phyloP scores from a whole-genome alignment of 2,888 invertebrate species.

The Onthophagus sagittarius region DNA sequence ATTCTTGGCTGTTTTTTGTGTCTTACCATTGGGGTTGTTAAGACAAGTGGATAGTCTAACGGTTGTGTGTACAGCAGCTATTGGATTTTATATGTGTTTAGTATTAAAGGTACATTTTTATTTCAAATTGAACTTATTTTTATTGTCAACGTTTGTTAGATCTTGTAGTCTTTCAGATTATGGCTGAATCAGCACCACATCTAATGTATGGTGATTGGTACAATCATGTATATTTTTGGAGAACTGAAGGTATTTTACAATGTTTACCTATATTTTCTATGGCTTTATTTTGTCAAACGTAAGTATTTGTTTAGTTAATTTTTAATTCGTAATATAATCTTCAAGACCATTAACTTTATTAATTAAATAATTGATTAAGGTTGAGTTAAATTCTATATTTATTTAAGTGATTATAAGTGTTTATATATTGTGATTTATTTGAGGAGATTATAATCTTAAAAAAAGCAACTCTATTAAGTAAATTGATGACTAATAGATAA shows the following conservation, averaged over 20 bases:
- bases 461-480: too few relatives aligned
- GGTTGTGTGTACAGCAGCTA: conserved; percentile 82
- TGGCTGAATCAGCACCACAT: conserved; percentile 72
- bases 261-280: conserved; percentile 95
- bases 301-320: conserved; percentile 39
- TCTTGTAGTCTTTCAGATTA: conserved; percentile 56
- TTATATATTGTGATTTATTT: too few relatives aligned
- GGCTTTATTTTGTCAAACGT: conserved; percentile 96
- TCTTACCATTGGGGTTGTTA: conserved; percentile 84
- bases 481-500: too few relatives aligned
- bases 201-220: conserved; percentile 73
- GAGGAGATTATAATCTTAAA: too few relatives aligned
- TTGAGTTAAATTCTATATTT: too few relatives aligned
- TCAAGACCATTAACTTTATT: too few relatives aligned
- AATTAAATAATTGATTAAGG: too few relatives aligned
- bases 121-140: background rate
- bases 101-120: conserved; percentile 67
- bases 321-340: too few relatives aligned
- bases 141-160: background rate
- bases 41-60: conserved; percentile 87
- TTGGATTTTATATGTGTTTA: conserved; percentile 86
- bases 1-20: conserved; percentile 72
- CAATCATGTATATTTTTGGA: conserved; percentile 71
- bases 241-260: conserved; percentile 80
- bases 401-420: too few relatives aligned